phyloP scores from a whole-genome alignment of 1,140 invertebrate species.

The Aporrectodea caliginosa region DNA sequence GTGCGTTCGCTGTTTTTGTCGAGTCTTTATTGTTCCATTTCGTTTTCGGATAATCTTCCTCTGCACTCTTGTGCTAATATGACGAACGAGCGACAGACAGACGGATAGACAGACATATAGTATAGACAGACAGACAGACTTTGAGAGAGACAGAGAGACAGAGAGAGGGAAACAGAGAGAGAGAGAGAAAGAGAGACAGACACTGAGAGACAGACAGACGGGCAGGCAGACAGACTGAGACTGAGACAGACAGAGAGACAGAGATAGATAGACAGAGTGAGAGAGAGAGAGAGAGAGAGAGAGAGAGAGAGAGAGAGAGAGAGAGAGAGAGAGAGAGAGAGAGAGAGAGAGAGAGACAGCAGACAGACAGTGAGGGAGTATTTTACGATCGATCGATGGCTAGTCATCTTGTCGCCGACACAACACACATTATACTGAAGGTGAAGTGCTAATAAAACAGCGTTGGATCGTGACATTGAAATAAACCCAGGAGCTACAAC shows the following conservation, averaged over 20 bases:
- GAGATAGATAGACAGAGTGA: slow-evolving; percentile 1
- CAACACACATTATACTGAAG: too few relatives aligned
- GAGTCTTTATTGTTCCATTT: too few relatives aligned
- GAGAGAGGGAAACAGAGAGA: background rate
- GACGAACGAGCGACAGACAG: too few relatives aligned
- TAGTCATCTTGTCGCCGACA: too few relatives aligned
- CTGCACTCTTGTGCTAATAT: too few relatives aligned
- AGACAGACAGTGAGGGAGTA: slow-evolving; percentile 12
- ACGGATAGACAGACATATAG: background rate
- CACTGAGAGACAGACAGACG: slow-evolving; percentile 20
- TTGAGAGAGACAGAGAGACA: slow-evolving; percentile 7
- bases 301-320: slow-evolving; percentile 20
- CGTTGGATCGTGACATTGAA: too few relatives aligned
- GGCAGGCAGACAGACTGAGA: background rate
- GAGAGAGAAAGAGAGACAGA: slow-evolving; percentile 19
- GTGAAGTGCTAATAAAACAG: too few relatives aligned
- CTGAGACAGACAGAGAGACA: slow-evolving; percentile 15
- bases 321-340: slow-evolving; percentile 22
- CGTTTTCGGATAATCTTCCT: too few relatives aligned
- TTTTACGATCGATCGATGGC: too few relatives aligned
- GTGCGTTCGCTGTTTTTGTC: too few relatives aligned
- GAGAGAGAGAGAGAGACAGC: slow-evolving; percentile 21
- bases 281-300: slow-evolving; percentile 10
- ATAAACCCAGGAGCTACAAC: too few relatives aligned
- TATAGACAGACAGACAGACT: slow-evolving; percentile 3